Percentiles rank a stretch among this genome's conserved stretches.
These are phyloP conservation scores for Copidosoma floridanum DNA, from an alignment of 1,140 invertebrate species.

Conservation along the genomic window DNA sequence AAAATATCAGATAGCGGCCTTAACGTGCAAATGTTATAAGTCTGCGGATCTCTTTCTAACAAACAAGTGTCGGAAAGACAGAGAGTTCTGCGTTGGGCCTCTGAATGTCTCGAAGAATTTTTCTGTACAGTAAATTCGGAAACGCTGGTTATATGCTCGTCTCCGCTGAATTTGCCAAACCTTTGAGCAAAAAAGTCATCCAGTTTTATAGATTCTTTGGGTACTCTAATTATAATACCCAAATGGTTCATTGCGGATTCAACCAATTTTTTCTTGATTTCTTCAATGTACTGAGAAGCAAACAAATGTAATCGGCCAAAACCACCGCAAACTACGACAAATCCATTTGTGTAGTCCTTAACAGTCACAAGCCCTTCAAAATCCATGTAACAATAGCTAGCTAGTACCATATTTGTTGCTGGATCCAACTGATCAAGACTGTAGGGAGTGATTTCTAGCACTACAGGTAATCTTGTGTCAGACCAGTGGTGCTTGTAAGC, in stretches of 20 bases:
- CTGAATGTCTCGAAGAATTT: conserved; percentile 71
- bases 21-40: conserved; percentile 88
- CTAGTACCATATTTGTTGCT: conserved; percentile 73
- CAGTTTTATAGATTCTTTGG: conserved; percentile 77
- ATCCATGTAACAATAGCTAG: conserved; percentile 91
- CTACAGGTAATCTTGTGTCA: conserved; percentile 80
- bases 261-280: conserved; percentile 81
- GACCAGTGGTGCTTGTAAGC: conserved; percentile 96
- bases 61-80: conserved; percentile 95
- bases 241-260: conserved; percentile 78
- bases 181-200: conserved; percentile 83
- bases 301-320: conserved; percentile 90
- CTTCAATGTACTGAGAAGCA: conserved; percentile 76
- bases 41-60: conserved; percentile 93
- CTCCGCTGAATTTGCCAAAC: conserved; percentile 83
- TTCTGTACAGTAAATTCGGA: conserved; percentile 93
- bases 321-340: conserved; percentile 84
- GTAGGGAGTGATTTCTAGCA: conserved; percentile 85
- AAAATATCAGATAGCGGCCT: conserved; percentile 88
- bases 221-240: conserved; percentile 79
- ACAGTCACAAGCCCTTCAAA: conserved; percentile 77
- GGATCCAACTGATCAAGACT: conserved; percentile 89
- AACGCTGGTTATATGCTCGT: conserved; percentile 87
- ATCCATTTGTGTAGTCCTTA: conserved; percentile 74
- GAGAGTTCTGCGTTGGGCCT: conserved; percentile 81